Conservation (phyloP, 1,140 invertebrate genomes). For the Gyrodactylus salaris region DNA sequence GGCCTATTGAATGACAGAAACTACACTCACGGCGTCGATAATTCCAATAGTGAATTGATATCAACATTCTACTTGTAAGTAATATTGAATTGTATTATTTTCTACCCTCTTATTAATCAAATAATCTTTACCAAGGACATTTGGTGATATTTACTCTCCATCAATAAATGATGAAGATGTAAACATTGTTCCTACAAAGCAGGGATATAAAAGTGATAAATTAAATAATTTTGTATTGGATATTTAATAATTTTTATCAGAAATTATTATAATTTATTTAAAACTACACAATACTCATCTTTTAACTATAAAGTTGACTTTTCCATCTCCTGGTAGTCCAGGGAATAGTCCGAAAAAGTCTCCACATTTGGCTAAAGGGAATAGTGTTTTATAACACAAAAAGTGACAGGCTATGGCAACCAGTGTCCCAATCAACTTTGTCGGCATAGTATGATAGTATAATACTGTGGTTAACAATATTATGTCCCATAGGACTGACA, state of each 20-base stretch:
- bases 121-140: too few species aligned
- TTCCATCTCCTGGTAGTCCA: not conserved
- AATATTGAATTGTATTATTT: too few species aligned
- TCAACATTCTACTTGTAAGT: too few species aligned
- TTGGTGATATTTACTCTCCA: too few species aligned
- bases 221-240: not conserved
- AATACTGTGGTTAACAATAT: conserved; percentile 55
- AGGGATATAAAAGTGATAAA: not conserved
- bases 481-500: conserved; percentile 56
- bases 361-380: conserved; percentile 12
- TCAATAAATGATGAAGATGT: too few species aligned
- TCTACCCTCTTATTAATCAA: too few species aligned
- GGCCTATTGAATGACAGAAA: not conserved
- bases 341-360: not conserved
- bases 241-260: not conserved
- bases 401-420: conserved; percentile 59
- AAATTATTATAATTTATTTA: not conserved
- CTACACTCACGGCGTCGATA: not conserved
- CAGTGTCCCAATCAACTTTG: conserved; percentile 54
- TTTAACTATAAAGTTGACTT: not conserved
- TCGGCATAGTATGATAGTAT: conserved; percentile 70
- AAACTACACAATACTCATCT: too few species aligned
- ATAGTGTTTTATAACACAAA: conserved; percentile 51
- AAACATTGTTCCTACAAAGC: too few species aligned
- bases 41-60: not conserved